Base-by-base conservation (phyloP, 2,113 vertebrate species). In the Ptychochromis oligacanthus region DNA sequence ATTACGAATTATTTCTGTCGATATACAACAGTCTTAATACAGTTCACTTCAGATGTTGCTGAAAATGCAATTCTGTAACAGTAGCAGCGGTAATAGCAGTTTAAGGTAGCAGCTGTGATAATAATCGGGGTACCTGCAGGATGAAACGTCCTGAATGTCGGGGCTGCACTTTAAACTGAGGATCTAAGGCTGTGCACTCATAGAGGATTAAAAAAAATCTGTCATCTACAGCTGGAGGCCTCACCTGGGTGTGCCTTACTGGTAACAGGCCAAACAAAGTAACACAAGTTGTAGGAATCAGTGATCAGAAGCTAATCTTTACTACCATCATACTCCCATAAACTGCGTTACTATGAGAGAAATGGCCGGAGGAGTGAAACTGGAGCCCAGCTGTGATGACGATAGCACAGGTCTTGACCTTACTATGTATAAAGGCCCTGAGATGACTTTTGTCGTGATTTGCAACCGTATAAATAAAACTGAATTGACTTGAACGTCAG, bases 371-470 rank as follows among this genome's bases (percentile, higher is more conserved):
- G 13, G 58, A 75, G 56, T 56, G 34, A 70, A 55, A 67, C 15
- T 14, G 79, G n/a, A 79, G 82, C 65, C 60, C 64, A 84, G 84
- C 84, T 83, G 83, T 58, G 81, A 74, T 58, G 17, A 52, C 79
- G 43, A 81, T 78, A 77, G 76, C 26, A 77, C 86, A 75, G 67
- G 67, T 31, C 46, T 72, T 46, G 28, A 18, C 26, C 67, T 72
- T 72, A 31, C 26, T 72, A 8, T 52, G 11, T 31, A 72, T 72
- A 31, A 72, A 72, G 17, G 67, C 67, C 67, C 67, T 11, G 46
- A 31, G 11, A 72, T 72, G 46, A 52, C 46, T 72, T 72, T 52
- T 72, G 46, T 31, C 1, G 0, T 54, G 18, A 72, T 54, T 72
- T 72, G 11, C 26, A 72, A 26, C 46, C 52, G 31, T 54, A 72